Evolutionary conservation across 2,113 vertebrate genomes (phyloP).

Genomic region (Pandion haliaetus): DNA sequence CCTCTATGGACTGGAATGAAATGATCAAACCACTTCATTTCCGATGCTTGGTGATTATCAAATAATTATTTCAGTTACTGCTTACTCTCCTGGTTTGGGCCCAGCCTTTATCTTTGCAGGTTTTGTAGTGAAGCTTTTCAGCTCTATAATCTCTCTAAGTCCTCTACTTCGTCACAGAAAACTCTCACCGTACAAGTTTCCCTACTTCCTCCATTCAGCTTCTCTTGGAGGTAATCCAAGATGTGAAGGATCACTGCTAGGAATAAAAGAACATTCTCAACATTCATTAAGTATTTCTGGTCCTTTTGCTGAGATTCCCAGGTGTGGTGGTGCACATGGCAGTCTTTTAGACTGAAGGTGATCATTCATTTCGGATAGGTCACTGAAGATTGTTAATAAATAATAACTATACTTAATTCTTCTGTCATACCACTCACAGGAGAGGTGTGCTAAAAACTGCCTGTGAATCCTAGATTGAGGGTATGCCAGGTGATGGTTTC

Average conservation of each 20-base stretch:
- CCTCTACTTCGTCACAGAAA: not conserved
- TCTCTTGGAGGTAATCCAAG: not conserved
- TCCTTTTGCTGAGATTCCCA: not conserved
- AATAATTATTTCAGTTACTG: not conserved
- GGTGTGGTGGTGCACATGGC: not conserved
- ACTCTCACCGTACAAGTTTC: not conserved
- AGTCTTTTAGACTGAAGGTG: not conserved
- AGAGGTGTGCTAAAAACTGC: not conserved
- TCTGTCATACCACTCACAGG: not conserved
- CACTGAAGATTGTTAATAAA: not conserved
- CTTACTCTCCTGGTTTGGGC: not conserved
- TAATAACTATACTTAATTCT: not conserved
- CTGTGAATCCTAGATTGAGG: not conserved
- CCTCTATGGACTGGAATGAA: not conserved
- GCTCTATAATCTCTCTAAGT: not conserved
- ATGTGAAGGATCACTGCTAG: not conserved
- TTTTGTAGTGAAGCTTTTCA: not conserved
- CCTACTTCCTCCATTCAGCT: not conserved
- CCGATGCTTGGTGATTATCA: not conserved
- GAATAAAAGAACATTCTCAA: not conserved
- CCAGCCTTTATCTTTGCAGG: not conserved
- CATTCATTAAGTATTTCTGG: not conserved
- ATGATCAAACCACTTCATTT: not conserved
- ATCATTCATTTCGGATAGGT: not conserved
- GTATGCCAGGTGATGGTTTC: not conserved